Percentiles rank a stretch among this genome's conserved stretches.
phyloP scores from a whole-genome alignment of 2,888 invertebrate species.

The Galerucella nymphaeae region DNA sequence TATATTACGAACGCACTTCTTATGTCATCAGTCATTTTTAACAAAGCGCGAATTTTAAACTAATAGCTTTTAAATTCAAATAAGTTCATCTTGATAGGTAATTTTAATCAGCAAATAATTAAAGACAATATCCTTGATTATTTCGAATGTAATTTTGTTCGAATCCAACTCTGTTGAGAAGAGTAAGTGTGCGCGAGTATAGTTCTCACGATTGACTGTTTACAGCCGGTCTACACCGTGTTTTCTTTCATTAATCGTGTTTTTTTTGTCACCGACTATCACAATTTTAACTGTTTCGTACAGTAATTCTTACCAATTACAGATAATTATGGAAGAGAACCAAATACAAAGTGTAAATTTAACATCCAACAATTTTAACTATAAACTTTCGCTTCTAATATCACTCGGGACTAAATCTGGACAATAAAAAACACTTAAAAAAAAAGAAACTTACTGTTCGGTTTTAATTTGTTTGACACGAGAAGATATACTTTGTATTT shows the following conservation, averaged over 20 bases:
- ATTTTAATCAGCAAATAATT: too few relatives aligned
- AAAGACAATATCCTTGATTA: too few relatives aligned
- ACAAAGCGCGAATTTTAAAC: too few relatives aligned
- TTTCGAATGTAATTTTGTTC: not conserved
- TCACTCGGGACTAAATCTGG: too few relatives aligned
- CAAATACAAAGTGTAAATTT: not conserved
- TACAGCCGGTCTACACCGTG: conserved; percentile 51
- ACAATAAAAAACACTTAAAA: too few relatives aligned
- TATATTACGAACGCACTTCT: too few relatives aligned
- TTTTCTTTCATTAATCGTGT: conserved; percentile 55
- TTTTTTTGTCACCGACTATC: conserved; percentile 55
- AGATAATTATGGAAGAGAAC: conserved; percentile 54
- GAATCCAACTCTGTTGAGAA: not conserved
- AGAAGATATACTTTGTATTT: conserved; percentile 59
- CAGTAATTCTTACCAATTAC: conserved; percentile 60
- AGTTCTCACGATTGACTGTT: conserved; percentile 56
- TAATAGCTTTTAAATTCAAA: too few relatives aligned
- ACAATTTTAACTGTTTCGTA: conserved; percentile 56
- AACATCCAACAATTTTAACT: not conserved
- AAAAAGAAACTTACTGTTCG: conserved; percentile 27
- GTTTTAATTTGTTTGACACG: conserved; percentile 64
- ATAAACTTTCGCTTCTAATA: not conserved
- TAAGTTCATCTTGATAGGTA: too few relatives aligned
- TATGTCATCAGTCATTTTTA: too few relatives aligned
- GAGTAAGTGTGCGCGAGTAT: conserved; percentile 37